Base-by-base conservation (phyloP, 2,888 invertebrate species). In the Tetrapedia diversipes region DNA sequence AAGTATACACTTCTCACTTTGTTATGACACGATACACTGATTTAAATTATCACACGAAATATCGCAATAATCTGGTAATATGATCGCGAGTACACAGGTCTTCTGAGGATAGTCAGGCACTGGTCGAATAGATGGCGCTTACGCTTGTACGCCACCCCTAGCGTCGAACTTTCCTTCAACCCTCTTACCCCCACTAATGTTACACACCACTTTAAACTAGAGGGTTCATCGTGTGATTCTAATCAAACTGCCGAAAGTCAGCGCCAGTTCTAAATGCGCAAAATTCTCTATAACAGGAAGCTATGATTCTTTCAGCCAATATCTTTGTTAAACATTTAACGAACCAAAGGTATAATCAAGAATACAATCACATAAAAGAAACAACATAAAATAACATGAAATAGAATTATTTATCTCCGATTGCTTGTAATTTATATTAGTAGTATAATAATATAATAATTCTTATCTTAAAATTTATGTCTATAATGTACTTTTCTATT, bases 41-140 rank as follows among this genome's bases (percentile, higher is more conserved):
- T 70, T 76, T 71, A 74, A 74, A 80, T 72, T 70, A 72, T 80
- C 73, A 70, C 80, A 68, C 77, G 78, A 82, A 83, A 80, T 83
- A 79, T 85, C 85, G 79, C 81, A 79, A 81, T 81, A 69, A 82
- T 86, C 79, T 80, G 79, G 78, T 76, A 81, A 80, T 81, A 70
- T 77, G 76, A 76, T 56, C 86, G 85, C 84, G 84, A 84, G 66
- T 78, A 73, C 79, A 82, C 81, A 79, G 80, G 75, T 83, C 85
- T 86, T 84, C 79, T 77, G 79, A 86, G 88, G 88, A 86, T 87
- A 88, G 87, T 87, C 86, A 84, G 84, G 77, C 86, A 86, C 87
- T 85, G 82, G 80, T 72, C 81, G 83, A 83, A 81, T 87, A 89
- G 89, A 89, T 89, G 88, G 87, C 89, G 89, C 86, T 82, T 77